Evolutionary conservation across 2,888 invertebrate species (phyloP).

Genomic region (Drosophila infuscata): DNA sequence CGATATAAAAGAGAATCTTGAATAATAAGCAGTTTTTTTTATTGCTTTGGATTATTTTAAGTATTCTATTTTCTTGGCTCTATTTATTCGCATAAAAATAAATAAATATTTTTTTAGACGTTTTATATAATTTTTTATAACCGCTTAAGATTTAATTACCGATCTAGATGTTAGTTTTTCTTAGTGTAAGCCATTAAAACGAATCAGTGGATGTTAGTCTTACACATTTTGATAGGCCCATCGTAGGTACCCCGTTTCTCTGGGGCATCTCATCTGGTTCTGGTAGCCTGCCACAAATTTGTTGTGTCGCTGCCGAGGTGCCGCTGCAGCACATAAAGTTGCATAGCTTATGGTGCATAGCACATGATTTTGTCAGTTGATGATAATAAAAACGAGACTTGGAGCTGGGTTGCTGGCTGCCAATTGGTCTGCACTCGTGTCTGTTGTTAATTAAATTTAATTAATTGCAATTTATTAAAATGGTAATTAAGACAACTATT

Average conservation of each 20-base stretch:
- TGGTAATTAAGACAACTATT: slow-evolving; percentile 46
- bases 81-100: not conserved
- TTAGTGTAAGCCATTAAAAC: slow-evolving; percentile 55
- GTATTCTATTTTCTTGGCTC: not conserved
- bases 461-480: slow-evolving; percentile 80
- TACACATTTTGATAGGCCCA: slow-evolving; percentile 18
- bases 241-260: slow-evolving; percentile 18
- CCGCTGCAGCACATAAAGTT: slow-evolving; percentile 70
- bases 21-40: not conserved
- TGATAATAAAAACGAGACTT: slow-evolving; percentile 78
- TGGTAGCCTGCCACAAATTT: slow-evolving; percentile 72
- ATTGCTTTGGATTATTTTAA: not conserved
- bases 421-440: slow-evolving; percentile 50
- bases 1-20: not conserved
- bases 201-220: slow-evolving; percentile 48
- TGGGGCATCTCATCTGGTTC: slow-evolving; percentile 7
- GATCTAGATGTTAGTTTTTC: not conserved
- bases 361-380: slow-evolving; percentile 78
- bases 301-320: slow-evolving; percentile 43
- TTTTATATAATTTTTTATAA: not conserved
- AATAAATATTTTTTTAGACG: not conserved
- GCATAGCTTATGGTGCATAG: slow-evolving; percentile 73
- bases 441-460: slow-evolving; percentile 75
- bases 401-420: slow-evolving; percentile 39
- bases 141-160: not conserved